Conservation (phyloP, 2,113 vertebrate genomes). For the Psephotus haematonotus region DNA sequence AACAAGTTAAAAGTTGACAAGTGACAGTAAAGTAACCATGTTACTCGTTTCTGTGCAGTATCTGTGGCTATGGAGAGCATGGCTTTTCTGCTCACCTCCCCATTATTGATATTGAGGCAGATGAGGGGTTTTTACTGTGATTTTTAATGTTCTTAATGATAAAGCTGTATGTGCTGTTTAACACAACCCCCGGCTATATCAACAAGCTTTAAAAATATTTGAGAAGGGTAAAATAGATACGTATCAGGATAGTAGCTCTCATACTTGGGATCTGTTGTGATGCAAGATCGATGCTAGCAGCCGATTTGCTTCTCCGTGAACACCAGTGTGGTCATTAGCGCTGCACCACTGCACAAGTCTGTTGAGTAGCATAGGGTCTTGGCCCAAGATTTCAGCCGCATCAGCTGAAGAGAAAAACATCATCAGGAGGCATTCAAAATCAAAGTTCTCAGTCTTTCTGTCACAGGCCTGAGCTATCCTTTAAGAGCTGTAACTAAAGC, state of each 20-base stretch:
- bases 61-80: background rate
- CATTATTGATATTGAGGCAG: background rate
- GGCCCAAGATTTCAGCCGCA: conserved; percentile 80
- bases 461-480: background rate
- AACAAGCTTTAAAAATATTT: background rate
- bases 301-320: conserved; percentile 82
- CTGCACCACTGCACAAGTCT: conserved; percentile 86
- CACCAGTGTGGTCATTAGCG: conserved; percentile 74
- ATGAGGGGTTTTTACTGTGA: background rate
- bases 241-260: background rate
- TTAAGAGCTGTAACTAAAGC: background rate
- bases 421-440: background rate
- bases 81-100: background rate
- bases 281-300: conserved; percentile 84
- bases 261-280: conserved; percentile 82
- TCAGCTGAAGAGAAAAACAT: conserved; percentile 73
- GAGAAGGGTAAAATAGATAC: background rate
- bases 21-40: background rate
- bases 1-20: background rate
- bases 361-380: conserved; percentile 76
- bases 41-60: background rate
- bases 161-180: background rate
- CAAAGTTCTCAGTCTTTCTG: background rate
- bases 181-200: background rate
- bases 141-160: background rate